phyloP scores from a whole-genome alignment of 2,113 vertebrate genomes.

The Redunca redunca region DNA sequence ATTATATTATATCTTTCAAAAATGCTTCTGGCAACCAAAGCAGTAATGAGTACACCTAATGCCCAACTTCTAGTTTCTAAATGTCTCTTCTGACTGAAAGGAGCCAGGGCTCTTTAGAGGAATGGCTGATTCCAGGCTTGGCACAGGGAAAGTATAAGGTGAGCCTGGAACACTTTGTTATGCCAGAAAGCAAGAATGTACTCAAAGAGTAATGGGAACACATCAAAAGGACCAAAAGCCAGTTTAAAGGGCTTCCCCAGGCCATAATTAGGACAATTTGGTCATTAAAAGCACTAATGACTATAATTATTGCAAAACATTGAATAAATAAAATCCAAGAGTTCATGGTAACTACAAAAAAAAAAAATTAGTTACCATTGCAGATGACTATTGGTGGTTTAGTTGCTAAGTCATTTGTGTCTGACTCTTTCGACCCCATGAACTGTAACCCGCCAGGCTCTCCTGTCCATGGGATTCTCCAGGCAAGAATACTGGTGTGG shows the following conservation, averaged over 20 bases:
- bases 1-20: neutral
- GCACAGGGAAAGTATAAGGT: neutral
- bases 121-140: neutral
- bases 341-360: neutral
- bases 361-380: neutral
- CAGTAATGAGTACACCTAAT: neutral
- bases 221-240: neutral
- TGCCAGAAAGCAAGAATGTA: neutral
- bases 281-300: neutral
- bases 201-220: neutral
- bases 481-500: neutral
- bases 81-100: neutral
- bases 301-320: neutral
- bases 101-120: neutral
- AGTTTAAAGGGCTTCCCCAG: neutral
- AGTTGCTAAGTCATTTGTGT: neutral
- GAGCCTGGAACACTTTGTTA: neutral
- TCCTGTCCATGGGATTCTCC: neutral
- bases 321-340: neutral
- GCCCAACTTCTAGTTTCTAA: neutral
- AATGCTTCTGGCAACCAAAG: neutral
- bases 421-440: neutral
- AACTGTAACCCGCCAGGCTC: neutral
- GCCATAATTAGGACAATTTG: neutral
- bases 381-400: neutral